phyloP scores from a whole-genome alignment of 1,140 invertebrate species.

The Diuraphis noxia region DNA sequence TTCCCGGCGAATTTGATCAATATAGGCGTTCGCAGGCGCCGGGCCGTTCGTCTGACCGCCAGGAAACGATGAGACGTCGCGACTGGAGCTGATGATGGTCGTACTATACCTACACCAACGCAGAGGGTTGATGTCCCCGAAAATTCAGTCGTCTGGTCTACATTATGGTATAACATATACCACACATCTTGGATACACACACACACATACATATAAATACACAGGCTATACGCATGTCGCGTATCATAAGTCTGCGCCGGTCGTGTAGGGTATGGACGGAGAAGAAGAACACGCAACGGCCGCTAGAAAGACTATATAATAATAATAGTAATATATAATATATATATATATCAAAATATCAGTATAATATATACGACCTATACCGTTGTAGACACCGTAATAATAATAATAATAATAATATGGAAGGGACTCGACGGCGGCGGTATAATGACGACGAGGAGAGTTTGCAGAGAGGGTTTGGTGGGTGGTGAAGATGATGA shows the following conservation, averaged over 20 bases:
- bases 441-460: not conserved
- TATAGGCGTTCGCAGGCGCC: not conserved
- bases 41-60: not conserved
- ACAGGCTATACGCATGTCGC: not conserved
- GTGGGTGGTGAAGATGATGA: no score
- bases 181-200: no score
- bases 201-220: no score
- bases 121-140: not conserved
- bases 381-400: slow-evolving; percentile 4
- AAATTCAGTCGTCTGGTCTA: not conserved
- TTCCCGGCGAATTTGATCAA: not conserved
- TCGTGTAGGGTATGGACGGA: not conserved
- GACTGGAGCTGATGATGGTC: not conserved
- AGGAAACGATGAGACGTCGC: not conserved
- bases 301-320: not conserved
- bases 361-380: not conserved
- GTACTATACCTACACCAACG: not conserved
- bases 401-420: no score
- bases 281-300: not conserved
- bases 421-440: not conserved
- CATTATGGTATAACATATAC: not conserved
- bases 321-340: no score
- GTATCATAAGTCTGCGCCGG: not conserved
- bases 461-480: not conserved
- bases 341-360: not conserved